phyloP scores from a whole-genome alignment of 2,888 invertebrate species.

The Ochropacha duplaris region DNA sequence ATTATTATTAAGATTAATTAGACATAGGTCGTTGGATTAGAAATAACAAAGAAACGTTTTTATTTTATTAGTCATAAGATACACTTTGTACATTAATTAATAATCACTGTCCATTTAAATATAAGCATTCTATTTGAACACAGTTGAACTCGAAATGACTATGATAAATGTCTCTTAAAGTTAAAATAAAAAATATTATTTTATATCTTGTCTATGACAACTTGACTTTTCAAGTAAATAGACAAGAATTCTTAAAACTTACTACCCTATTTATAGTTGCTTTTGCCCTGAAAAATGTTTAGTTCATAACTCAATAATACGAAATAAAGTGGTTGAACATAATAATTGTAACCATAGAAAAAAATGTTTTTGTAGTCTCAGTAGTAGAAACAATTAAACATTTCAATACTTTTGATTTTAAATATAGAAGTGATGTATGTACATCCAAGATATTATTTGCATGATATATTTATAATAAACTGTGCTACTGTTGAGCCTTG shows the following conservation, averaged over 20 bases:
- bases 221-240: not conserved
- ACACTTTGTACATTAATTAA: slow-evolving; percentile 70
- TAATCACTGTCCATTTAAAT: slow-evolving; percentile 70
- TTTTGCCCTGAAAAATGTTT: slow-evolving; percentile 22
- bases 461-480: not conserved
- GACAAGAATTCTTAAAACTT: not conserved
- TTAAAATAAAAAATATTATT: not conserved
- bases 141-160: not conserved
- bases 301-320: slow-evolving; percentile 15
- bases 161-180: not conserved
- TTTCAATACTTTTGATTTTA: not conserved
- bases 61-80: slow-evolving; percentile 52
- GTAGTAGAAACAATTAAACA: not conserved
- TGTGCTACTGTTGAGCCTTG: not conserved
- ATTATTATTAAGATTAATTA: slow-evolving; percentile 65
- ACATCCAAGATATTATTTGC: not conserved
- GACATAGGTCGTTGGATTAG: slow-evolving; percentile 55
- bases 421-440: not conserved
- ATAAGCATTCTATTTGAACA: slow-evolving; percentile 46
- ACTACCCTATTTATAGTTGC: slow-evolving; percentile 6
- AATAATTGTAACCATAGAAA: slow-evolving; percentile 10
- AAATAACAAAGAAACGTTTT: slow-evolving; percentile 48
- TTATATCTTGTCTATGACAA: not conserved
- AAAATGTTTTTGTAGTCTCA: slow-evolving; percentile 15
- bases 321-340: slow-evolving; percentile 23